Evolutionary conservation across 2,888 invertebrate species (phyloP), one percentile per base, ranked within the genome.

Genomic region (Bellardia bayeri): DNA sequence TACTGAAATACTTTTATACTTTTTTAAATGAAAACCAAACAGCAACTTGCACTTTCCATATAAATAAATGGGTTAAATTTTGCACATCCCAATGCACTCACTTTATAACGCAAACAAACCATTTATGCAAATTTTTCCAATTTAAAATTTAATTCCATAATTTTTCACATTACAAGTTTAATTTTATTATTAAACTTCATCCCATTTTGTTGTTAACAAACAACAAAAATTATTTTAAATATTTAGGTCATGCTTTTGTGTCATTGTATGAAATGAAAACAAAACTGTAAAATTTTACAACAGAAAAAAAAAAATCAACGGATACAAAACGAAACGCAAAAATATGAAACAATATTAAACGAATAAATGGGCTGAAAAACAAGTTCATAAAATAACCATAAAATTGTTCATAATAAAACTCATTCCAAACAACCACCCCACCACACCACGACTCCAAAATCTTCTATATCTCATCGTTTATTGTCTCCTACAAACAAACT

Each of bases 381-480:
- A 87, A 87, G 87, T 87, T 87, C 85, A 87, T 87, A 87, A 87
- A 85, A 87, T 87, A 82, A 85, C 85, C 79, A 87, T 87, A 85
- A 87, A 87, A 87, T 82, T 87, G 79, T 82, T 82, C 69, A 80
- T 75, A 87, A 87, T 69, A 80, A 79, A 87, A 75, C 69, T 76
- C 71, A 49, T 71, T 64, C 9, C 63, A 23, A 66, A 56, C 3
- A 3, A 54, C 4, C 3, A 56, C 66, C 66, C 74, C 66, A 51
- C 42, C 30, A 72, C 13, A 40, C 23, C 58, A 45, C 64, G 11
- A 37, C 42, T 23, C 45, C 45, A 45, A 11, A 13, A 45, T 45
- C 13, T 13, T 45, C 13, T 58, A 30, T 58, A 56, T 56, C 13
- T 23, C 33, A 13, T 54, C 56, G 6, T n/a, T 68, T 75, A 68